Evolutionary conservation across 2,888 invertebrate species (phyloP).

Genomic region (Papilio gigon): DNA sequence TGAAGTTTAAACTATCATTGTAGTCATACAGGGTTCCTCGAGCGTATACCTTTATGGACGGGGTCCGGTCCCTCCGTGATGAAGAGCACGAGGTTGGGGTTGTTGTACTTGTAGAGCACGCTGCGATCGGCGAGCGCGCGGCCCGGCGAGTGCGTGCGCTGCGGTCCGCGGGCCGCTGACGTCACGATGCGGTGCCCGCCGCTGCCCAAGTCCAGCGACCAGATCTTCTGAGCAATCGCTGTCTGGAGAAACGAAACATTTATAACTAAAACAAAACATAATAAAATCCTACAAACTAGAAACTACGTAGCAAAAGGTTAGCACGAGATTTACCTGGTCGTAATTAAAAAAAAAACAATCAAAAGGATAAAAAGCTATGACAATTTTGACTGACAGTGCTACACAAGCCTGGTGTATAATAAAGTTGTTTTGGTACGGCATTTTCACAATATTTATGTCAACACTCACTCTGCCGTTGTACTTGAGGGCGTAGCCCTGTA

Average conservation of each 20-base stretch:
- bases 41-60: conserved; percentile 89
- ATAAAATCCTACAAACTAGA: no score
- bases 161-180: conserved; percentile 84
- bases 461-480: conserved; percentile 70
- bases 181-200: conserved; percentile 84
- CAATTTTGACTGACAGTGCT: no score
- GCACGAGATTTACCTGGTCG: no score
- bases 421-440: no score
- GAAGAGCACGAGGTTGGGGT: conserved; percentile 97
- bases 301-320: no score
- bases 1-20: no score
- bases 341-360: no score
- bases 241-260: conserved; percentile 44
- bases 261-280: not conserved
- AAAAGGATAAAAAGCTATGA: no score
- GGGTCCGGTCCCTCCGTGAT: conserved; percentile 89
- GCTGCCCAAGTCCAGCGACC: conserved; percentile 87
- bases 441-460: no score
- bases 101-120: conserved; percentile 98
- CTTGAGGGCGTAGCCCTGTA: conserved; percentile 72
- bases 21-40: no score
- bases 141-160: conserved; percentile 96
- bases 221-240: conserved; percentile 84
- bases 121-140: conserved; percentile 96
- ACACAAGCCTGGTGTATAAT: no score